These are phyloP conservation scores for Cephalopterus ornatus DNA, from an alignment of 2,113 vertebrate species.

Conservation along the genomic window DNA sequence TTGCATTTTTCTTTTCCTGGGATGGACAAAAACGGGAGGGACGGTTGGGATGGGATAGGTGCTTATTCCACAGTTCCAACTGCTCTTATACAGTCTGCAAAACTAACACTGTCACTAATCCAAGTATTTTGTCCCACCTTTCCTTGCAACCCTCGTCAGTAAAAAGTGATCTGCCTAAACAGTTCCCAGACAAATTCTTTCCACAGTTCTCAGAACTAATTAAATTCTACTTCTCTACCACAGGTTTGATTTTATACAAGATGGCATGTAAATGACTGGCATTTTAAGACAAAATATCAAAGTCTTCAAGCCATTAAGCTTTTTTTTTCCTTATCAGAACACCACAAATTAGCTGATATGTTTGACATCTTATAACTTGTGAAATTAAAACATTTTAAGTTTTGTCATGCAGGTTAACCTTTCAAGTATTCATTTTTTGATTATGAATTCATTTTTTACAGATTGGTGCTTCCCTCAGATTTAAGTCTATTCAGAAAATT, in stretches of 20 bases:
- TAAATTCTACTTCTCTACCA: conserved; percentile 10
- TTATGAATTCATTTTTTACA: conserved; percentile 20
- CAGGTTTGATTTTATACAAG: conserved; percentile 3
- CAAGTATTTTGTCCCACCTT: background rate
- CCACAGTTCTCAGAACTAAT: background rate
- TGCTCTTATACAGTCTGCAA: background rate
- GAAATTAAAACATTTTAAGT: background rate
- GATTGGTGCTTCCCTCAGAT: background rate
- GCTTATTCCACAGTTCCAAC: background rate
- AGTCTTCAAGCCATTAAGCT: background rate
- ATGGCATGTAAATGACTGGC: background rate
- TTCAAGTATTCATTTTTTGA: background rate
- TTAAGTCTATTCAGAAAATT: background rate
- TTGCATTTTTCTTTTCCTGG: background rate
- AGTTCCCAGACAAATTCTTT: background rate
- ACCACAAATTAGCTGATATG: background rate
- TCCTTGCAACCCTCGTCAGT: background rate
- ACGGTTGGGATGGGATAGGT: accelerated
- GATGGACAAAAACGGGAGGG: background rate
- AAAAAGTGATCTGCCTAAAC: background rate
- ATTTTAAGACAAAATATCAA: conserved; percentile 1
- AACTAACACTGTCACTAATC: background rate
- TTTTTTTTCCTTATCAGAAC: background rate
- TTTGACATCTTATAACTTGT: background rate
- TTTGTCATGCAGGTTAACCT: background rate